These are phyloP conservation scores for Pollenia labialis DNA, from an alignment of 2,888 invertebrate genomes.

Conservation along the genomic window DNA sequence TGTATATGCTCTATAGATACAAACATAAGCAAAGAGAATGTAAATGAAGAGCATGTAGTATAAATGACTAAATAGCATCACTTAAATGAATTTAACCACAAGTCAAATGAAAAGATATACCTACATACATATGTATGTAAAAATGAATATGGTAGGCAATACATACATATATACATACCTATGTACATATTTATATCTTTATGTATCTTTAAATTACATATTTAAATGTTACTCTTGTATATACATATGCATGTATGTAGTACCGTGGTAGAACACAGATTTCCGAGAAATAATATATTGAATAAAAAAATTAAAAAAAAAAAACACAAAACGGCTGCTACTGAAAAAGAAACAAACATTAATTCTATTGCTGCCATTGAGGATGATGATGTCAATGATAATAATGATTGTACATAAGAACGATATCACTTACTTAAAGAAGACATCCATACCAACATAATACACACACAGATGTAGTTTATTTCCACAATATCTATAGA, in stretches of 20 bases:
- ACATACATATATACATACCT: slow-evolving; percentile 27
- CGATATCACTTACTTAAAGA: slow-evolving; percentile 72
- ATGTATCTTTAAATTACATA: slow-evolving; percentile 4
- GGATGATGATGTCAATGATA: slow-evolving; percentile 38
- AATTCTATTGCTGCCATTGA: slow-evolving; percentile 30
- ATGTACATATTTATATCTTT: background rate
- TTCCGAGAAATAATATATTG: slow-evolving; percentile 45
- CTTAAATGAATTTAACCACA: slow-evolving; percentile 73
- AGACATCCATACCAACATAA: slow-evolving; percentile 19
- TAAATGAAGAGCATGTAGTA: slow-evolving; percentile 52
- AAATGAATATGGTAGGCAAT: slow-evolving; percentile 52
- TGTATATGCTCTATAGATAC: background rate
- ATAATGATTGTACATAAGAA: slow-evolving; percentile 64
- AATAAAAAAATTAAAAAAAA: slow-evolving; percentile 15
- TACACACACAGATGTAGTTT: background rate
- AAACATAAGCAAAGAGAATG: slow-evolving; percentile 17
- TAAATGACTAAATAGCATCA: slow-evolving; percentile 72
- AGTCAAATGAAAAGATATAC: slow-evolving; percentile 67
- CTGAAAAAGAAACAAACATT: slow-evolving; percentile 22
- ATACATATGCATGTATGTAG: background rate
- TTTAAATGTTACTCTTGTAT: background rate
- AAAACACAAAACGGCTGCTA: slow-evolving; percentile 17
- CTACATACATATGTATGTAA: slow-evolving; percentile 61
- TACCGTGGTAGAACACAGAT: slow-evolving; percentile 45
- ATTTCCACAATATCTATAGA: slow-evolving; percentile 27